phyloP scores from a whole-genome alignment of 2,888 invertebrate genomes.

The Hirtodrosophila histrioides region DNA sequence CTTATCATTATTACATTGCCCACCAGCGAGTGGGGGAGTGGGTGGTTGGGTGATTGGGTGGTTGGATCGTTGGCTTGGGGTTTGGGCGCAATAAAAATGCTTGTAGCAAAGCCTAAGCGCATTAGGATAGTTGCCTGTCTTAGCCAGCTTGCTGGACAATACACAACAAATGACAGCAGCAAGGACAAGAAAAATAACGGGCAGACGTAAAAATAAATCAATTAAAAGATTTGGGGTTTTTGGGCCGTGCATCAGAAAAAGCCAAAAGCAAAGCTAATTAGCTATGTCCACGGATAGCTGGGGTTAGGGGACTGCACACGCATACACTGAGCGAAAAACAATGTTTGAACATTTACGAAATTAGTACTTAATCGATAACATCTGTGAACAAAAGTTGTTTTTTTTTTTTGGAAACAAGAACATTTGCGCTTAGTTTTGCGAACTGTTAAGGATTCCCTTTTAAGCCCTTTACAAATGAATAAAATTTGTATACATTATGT shows the following conservation, averaged over 20 bases:
- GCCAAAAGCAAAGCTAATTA: constrained; percentile 53
- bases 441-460: too few species aligned
- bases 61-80: background rate
- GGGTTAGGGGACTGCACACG: background rate
- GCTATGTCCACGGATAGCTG: constrained; percentile 24
- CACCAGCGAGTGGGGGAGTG: background rate
- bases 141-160: constrained; percentile 10
- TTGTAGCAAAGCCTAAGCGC: constrained; percentile 44
- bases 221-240: constrained; percentile 50
- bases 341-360: too few species aligned
- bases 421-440: too few species aligned
- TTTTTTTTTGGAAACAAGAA: too few species aligned
- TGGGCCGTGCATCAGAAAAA: constrained; percentile 19
- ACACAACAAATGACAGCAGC: constrained; percentile 5
- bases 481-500: too few species aligned
- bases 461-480: too few species aligned
- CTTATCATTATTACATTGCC: constrained; percentile 72
- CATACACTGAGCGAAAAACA: background rate
- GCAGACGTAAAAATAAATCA: constrained; percentile 52
- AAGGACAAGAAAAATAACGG: constrained; percentile 9
- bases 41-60: too few species aligned
- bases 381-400: too few species aligned
- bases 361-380: too few species aligned
- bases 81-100: constrained; percentile 55
- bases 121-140: constrained; percentile 37